Base-by-base conservation (phyloP, 2,797 vertebrate species). In the Uromys caudimaculatus region DNA sequence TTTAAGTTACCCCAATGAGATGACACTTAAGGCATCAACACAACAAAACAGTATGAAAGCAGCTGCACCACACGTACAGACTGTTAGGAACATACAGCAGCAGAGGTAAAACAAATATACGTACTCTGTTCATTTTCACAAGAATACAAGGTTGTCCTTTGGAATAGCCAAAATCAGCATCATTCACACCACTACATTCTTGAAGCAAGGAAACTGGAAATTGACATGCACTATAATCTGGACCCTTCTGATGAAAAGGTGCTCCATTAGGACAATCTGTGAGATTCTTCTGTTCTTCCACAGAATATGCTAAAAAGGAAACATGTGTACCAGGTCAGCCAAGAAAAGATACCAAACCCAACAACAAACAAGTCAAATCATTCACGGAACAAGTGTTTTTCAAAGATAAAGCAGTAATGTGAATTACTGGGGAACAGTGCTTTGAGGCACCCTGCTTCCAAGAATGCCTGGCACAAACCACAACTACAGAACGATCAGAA, bases 101-200 rank as follows among this genome's bases (percentile, higher is more conserved):
- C 47, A 75, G 62, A 67, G 29, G 60, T 19, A 47, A 90, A 87
- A 23, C 3, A 91, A 44, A 83, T 83, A 83, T 83, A 99, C 99
- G 98, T 99, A 99, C 99, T 98, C 99, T 99, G 98, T 99, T 99
- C 99, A 99, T 99, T 98, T 99, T 99, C 97, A 99, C 97, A 91
- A 99, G 98, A 98, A 99, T 96, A 52, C 99, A 99, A 19, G 99
- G 99, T 82, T 98, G 98, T 93, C 99, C 99, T 67, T 98, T 98
- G 6, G 98, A 98, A 93, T 99, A 99, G 71, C 99, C 99, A 56
- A 99, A 99, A 87, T 88, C 97, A 81, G 97, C 4, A 91, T 99
- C 99, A 0, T 97, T 96, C 84, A 99, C 95, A 81, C 99, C 99
- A 54, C 99, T 99, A 97, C 99, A 99, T 0, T 98, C 98, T 32